phyloP scores from a whole-genome alignment of 2,888 invertebrate species.

The Drosophila helvetica region DNA sequence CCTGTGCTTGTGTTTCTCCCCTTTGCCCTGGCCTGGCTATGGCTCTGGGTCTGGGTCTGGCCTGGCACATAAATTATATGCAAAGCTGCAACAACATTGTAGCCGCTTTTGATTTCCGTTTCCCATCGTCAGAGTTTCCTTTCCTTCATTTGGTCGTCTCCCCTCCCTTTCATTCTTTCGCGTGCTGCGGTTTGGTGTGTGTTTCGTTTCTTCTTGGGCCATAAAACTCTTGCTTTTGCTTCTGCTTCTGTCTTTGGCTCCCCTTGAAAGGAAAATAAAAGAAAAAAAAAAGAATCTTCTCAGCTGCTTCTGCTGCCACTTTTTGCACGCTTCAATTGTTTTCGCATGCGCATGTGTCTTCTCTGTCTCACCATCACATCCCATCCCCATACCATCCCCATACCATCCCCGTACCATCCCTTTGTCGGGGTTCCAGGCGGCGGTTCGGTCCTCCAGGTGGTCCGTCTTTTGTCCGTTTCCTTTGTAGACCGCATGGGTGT shows the following conservation, averaged over 20 bases:
- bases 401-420: background rate
- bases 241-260: slow-evolving; percentile 37
- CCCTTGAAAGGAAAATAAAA: background rate
- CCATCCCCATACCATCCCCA: no score
- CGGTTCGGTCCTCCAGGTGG: slow-evolving; percentile 14
- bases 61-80: slow-evolving; percentile 73
- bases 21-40: background rate
- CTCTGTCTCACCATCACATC: slow-evolving; percentile 37
- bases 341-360: slow-evolving; percentile 69
- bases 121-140: slow-evolving; percentile 79
- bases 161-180: slow-evolving; percentile 50
- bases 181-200: slow-evolving; percentile 56
- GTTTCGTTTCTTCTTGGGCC: slow-evolving; percentile 53
- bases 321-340: slow-evolving; percentile 79
- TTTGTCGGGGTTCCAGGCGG: slow-evolving; percentile 5
- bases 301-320: slow-evolving; percentile 29
- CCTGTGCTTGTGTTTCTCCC: slow-evolving; percentile 26
- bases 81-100: slow-evolving; percentile 71
- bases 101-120: slow-evolving; percentile 81
- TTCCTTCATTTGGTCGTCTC: slow-evolving; percentile 29
- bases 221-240: slow-evolving; percentile 73
- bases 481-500: slow-evolving; percentile 7
- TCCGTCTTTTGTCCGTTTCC: slow-evolving; percentile 25
- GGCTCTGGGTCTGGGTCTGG: slow-evolving; percentile 10
- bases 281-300: background rate